Percentiles rank a stretch among this genome's conserved stretches.
These are phyloP conservation scores for Mus caroli DNA, from an alignment of 2,797 vertebrate genomes.

Conservation along the genomic window DNA sequence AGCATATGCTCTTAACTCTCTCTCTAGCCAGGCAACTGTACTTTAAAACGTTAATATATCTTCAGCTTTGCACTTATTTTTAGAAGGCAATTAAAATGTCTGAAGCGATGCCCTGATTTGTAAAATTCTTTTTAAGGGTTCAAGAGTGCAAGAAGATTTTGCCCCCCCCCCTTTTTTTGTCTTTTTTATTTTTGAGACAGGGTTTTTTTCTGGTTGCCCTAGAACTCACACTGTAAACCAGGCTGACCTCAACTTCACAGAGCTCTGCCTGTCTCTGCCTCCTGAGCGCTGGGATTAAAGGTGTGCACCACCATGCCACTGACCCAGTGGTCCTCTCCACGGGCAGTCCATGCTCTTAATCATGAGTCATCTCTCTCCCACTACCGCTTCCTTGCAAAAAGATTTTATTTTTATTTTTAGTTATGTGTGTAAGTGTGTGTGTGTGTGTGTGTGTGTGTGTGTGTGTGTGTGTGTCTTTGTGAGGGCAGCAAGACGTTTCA, in stretches of 20 bases:
- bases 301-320: background rate
- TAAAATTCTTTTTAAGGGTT: background rate
- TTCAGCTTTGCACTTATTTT: background rate
- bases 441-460: background rate
- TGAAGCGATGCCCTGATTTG: background rate
- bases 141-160: background rate
- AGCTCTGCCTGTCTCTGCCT: background rate
- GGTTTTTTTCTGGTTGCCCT: background rate
- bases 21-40: background rate
- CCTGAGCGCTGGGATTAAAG: background rate
- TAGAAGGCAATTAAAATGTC: background rate
- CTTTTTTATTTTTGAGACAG: background rate
- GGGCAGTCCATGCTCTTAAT: background rate
- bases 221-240: background rate
- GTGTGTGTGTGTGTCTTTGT: background rate
- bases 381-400: background rate
- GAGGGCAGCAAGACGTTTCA: too few species aligned
- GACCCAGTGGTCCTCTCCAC: background rate
- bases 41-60: background rate
- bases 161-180: background rate
- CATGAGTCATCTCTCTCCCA: background rate
- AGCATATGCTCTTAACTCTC: background rate
- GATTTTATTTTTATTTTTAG: background rate
- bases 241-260: background rate
- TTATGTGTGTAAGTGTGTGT: too few species aligned